Evolutionary conservation across 2,888 invertebrate species (phyloP), one percentile per base, ranked within the genome.

Genomic region (Cheilosia vernalis): DNA sequence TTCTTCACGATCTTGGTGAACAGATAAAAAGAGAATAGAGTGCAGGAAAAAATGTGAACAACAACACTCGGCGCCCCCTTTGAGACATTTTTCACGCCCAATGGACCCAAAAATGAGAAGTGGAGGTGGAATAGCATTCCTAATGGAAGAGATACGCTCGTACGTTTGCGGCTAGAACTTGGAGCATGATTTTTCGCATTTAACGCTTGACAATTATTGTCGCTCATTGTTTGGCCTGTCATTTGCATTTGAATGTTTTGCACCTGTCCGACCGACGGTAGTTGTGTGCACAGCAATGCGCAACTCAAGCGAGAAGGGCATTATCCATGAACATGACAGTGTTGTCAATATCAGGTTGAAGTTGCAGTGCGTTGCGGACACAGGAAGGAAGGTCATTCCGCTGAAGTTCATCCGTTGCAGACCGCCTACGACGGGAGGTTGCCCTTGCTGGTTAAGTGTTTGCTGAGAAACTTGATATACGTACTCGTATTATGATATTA

Each of bases 71-170:
- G 33, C n/a, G 17, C 64, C 7, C 56, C 47, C 21, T 19, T 60
- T 70, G 80, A 66, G 80, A 80, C 69, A 84, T 84, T 73, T 84
- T 84, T 84, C 84, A 84, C 84, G 84, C 84, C 70, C 74, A 80
- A 64, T 76, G 84, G 80, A 74, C 64, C 74, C 60, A 80, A 55
- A 49, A 47, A 67, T 55, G 27, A 66, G n/a, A 10, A 37, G 30
- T 37, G 67, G 37, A 73, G 79, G 60, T 30, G 61, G 56, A 49
- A 9, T 30, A 51, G 51, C 24, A 33, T 63, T 58, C 73, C 79
- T 60, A 76, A 76, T 74, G 80, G 30, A 72, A 60, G n/a, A 37
- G 37, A 4, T 37, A 37, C 37, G 37, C 13, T 37, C 37, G 13
- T 37, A 13, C 9, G 33, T 30, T 21, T 30, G 21, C 47, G 9